Evolutionary conservation across 2,113 vertebrate genomes (phyloP), one percentile per base, ranked within the genome.

Genomic region (Hemichromis elongatus): DNA sequence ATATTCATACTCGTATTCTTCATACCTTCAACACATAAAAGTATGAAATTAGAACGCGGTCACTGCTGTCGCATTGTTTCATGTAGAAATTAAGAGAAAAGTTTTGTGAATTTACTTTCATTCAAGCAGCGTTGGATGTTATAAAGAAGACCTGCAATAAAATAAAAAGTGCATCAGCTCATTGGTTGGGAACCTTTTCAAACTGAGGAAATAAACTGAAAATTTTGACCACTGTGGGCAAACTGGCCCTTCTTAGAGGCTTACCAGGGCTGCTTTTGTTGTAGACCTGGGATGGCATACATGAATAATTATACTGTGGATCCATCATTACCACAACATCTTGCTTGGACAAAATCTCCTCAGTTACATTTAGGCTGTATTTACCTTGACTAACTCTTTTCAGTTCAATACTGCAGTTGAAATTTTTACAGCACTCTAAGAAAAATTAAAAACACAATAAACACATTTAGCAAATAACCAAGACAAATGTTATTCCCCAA

Each of bases 311-410:
- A 0, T 3, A 0, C 3, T 53, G 0, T 54, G 55, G 28, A 2
- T 1, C 2, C 1, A 0, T 7, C 7, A 88, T 59, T 35, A 86
- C 1, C 0, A 83, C 77, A 42, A 83, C 61, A 9, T 91, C 81
- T 9, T 83, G 82, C 1, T 37, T 45, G 42, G 13, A 81, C 3
- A 90, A 19, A 75, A 3, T 35, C 2, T 33, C 7, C 5, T 52
- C 0, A 3, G 61, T 40, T 8, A 55, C 1, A 26, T 2, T 81
- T 19, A 84, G 13, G 1, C 1, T 54, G 55, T 12, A 52, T 2
- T 1, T 5, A 1, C 7, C 2, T 3, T 1, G 0, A 1, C 3
- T n/a, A 53, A 24, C 2, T n/a, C 0, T 3, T 1, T 0, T 26
- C 35, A 56, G 47, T 2, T 28, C 0, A 24, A 19, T 7, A 5